Conservation (phyloP, 2,113 vertebrate species). For the Pseudorhombus dupliciocellatus region DNA sequence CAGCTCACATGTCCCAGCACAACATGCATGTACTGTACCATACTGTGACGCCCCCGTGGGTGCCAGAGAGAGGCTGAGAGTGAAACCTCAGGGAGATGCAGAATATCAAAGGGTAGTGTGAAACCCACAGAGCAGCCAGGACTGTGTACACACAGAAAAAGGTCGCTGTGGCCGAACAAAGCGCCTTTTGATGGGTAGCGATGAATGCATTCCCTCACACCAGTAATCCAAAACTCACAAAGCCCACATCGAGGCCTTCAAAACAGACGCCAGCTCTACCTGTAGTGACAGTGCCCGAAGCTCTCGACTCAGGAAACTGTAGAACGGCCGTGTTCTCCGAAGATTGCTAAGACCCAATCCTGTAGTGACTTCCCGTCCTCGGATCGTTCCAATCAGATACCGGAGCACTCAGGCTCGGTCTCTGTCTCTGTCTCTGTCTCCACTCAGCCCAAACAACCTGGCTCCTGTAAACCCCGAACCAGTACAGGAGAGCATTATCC, state of each 20-base stretch:
- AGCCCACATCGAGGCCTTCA: constrained; percentile 50
- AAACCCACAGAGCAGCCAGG: constrained; percentile 71
- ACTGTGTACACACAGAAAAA: constrained; percentile 39
- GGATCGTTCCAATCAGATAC: constrained; percentile 69
- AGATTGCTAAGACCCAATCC: constrained; percentile 42
- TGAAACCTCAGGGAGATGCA: constrained; percentile 72
- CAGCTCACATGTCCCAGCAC: constrained; percentile 16
- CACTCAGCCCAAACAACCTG: constrained; percentile 18
- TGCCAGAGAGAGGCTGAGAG: constrained; percentile 34
- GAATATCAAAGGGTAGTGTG: constrained; percentile 79
- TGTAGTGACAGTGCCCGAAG: constrained; percentile 48
- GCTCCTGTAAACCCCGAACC: constrained; percentile 23
- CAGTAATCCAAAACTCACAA: constrained; percentile 66
- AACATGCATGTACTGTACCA: constrained; percentile 36
- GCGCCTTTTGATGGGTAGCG: constrained; percentile 69
- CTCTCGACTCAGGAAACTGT: constrained; percentile 33
- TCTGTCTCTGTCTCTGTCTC: constrained; percentile 4
- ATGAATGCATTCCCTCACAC: constrained; percentile 72
- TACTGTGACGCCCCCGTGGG: constrained; percentile 13
- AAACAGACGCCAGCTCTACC: constrained; percentile 55
- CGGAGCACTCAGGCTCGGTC: constrained; percentile 46
- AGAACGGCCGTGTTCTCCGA: constrained; percentile 42
- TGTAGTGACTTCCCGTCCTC: constrained; percentile 34
- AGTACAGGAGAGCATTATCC: constrained; percentile 30
- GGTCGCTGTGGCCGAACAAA: constrained; percentile 66